These are phyloP conservation scores for Platerodrilus igneus DNA, from an alignment of 2,888 invertebrate species.

Conservation along the genomic window DNA sequence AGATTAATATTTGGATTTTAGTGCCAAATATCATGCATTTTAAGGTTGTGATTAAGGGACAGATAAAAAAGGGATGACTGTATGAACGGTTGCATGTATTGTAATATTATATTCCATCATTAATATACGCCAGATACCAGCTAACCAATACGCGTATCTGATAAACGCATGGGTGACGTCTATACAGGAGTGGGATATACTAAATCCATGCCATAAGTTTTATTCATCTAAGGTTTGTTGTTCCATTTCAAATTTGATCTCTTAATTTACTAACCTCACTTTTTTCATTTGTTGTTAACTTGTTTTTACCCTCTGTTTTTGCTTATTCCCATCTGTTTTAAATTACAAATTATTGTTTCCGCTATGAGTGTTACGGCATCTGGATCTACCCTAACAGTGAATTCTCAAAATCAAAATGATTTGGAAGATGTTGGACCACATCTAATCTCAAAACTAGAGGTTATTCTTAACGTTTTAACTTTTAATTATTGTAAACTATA, in stretches of 20 bases:
- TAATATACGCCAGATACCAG: background rate
- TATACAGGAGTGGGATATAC: slow-evolving; percentile 8
- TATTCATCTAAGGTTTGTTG: no score
- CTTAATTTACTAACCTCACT: no score
- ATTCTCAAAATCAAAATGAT: slow-evolving; percentile 49
- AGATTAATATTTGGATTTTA: slow-evolving; percentile 7
- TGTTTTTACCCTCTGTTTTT: no score
- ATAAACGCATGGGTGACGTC: no score
- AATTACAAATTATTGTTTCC: slow-evolving; percentile 1
- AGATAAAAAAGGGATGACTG: no score
- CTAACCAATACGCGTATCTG: no score
- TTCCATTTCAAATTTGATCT: no score
- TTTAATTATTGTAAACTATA: no score
- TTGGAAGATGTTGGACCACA: slow-evolving; percentile 69
- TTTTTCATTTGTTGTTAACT: no score
- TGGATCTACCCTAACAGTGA: slow-evolving; percentile 52
- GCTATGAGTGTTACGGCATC: slow-evolving; percentile 43
- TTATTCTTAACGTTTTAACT: slow-evolving; percentile 38
- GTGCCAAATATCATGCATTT: slow-evolving; percentile 6
- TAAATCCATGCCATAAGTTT: no score
- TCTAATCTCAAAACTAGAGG: slow-evolving; percentile 68
- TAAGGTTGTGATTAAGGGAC: background rate
- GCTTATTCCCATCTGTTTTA: no score
- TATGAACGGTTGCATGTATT: background rate
- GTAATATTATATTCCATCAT: background rate